Evolutionary conservation across 2,797 vertebrate genomes (phyloP).

Genomic region (Argya squamiceps): DNA sequence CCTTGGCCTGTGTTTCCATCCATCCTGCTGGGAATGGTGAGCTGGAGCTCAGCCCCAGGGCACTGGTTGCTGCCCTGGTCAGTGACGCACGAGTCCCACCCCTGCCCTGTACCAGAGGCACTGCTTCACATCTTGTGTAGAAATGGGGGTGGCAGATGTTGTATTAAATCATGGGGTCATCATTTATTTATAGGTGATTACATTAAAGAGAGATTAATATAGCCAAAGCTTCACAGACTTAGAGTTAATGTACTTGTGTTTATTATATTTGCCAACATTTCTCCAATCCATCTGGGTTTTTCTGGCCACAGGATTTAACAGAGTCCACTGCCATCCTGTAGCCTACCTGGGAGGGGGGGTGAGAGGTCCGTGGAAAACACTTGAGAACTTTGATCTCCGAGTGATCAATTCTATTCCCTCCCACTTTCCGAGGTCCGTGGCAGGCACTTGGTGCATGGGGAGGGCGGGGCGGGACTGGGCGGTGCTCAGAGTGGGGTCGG

Average conservation of each 20-base stretch:
- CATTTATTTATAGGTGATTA: constrained; percentile 86
- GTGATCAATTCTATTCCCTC: not conserved
- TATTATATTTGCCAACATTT: constrained; percentile 52
- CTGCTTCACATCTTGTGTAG: not conserved
- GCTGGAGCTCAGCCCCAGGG: fast-evolving
- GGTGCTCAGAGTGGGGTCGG: not conserved
- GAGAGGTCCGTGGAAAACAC: not conserved
- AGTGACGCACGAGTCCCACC: fast-evolving
- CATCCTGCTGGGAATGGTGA: not conserved
- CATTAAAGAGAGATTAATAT: constrained; percentile 84
- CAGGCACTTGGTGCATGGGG: fast-evolving
- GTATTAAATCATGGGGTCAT: constrained; percentile 77
- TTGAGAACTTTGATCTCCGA: not conserved
- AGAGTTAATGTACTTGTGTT: constrained; percentile 78
- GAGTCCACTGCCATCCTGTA: not conserved
- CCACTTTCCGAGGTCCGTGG: fast-evolving
- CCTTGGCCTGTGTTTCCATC: not conserved
- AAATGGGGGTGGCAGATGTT: constrained; percentile 70
- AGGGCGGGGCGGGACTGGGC: fast-evolving
- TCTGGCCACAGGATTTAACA: not conserved
- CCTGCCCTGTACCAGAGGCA: not conserved
- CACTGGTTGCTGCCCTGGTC: fast-evolving
- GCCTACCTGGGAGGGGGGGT: not conserved
- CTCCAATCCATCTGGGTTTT: not conserved
- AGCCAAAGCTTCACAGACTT: constrained; percentile 75